Evolutionary conservation across 2,888 invertebrate species (phyloP), one percentile per base, ranked within the genome.

Genomic region (Conus canariensis): DNA sequence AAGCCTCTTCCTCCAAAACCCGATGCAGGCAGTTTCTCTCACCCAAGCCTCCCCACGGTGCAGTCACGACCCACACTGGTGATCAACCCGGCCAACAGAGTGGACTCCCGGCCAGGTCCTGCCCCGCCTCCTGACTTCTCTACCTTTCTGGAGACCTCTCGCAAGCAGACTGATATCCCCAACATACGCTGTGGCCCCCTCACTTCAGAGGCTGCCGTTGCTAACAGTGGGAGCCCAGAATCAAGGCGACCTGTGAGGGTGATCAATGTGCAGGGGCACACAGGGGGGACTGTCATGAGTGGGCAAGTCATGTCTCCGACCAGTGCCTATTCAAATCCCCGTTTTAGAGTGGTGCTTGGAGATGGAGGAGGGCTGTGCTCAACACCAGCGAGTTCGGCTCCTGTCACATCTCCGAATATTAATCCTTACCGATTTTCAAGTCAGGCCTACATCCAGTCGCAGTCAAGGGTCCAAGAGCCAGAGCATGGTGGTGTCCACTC

Each of bases 281-380:
- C 85, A 88, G 86, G 91, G 58, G 92, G 92, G 56, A 90, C 90
- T 16, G 85, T 90, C 85, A 91, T 91, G 45, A 90, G 90, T 30
- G 90, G 92, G 19, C 88, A 85, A 70, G 88, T 88, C 56, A 25
- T 60, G 60, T 91, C 89, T 77, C 91, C 90, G 9, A 90, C 91
- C 59, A 86, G 88, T 16, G 85, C 88, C 58, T 70, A 82, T 8
- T 88, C 89, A 60, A 74, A 67, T 56, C 89, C 90, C 45, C 92
- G 89, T 56, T 88, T 91, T 86, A 91, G 85, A 45, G 91, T 92
- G 91, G 45, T 90, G 80, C 89, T 90, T 85, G 92, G 92, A 58
- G 92, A 92, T 88, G 91, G 91, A 4, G 92, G 91, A 64, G 92
- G 92, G 74, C 67, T 90, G 58, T 92, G 91, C 88, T 90, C 91